phyloP scores from a whole-genome alignment of 2,797 vertebrate species.

The Aphelocoma californica region DNA sequence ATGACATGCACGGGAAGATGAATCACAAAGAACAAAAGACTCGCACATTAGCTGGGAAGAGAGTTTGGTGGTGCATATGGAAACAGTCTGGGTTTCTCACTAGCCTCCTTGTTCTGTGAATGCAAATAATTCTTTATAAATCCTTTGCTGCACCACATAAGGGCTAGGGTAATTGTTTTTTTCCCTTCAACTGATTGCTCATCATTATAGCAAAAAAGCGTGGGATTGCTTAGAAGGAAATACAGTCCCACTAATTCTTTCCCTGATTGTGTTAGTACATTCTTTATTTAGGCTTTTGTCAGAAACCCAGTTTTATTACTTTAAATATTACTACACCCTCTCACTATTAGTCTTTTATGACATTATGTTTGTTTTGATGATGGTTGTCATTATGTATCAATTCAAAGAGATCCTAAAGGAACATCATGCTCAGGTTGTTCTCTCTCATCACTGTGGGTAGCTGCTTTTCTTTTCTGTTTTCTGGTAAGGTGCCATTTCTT shows the following conservation, averaged over 20 bases:
- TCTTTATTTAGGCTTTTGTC: conserved; percentile 32
- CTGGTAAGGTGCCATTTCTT: conserved; percentile 42
- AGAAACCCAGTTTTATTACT: conserved; percentile 7
- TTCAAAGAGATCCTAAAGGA: conserved; percentile 40
- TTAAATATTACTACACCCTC: conserved; percentile 24
- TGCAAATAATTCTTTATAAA: neutral
- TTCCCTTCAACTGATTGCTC: neutral
- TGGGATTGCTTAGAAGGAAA: neutral
- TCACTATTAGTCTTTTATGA: conserved; percentile 2
- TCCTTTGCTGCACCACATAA: neutral
- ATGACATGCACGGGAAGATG: neutral
- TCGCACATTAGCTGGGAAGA: neutral
- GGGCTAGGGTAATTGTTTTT: neutral
- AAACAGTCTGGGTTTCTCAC: neutral
- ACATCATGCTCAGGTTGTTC: conserved; percentile 25
- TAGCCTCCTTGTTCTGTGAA: neutral
- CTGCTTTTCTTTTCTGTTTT: conserved; percentile 36
- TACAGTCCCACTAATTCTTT: neutral
- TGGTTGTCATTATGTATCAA: conserved; percentile 56
- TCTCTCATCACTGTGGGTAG: conserved; percentile 9
- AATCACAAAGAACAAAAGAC: neutral
- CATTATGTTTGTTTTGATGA: conserved; percentile 35
- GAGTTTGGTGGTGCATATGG: neutral
- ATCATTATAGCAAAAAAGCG: neutral
- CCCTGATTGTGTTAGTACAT: neutral